Evolutionary conservation across 1,140 invertebrate species (phyloP).

Genomic region (Meloidogyne floridensis): DNA sequence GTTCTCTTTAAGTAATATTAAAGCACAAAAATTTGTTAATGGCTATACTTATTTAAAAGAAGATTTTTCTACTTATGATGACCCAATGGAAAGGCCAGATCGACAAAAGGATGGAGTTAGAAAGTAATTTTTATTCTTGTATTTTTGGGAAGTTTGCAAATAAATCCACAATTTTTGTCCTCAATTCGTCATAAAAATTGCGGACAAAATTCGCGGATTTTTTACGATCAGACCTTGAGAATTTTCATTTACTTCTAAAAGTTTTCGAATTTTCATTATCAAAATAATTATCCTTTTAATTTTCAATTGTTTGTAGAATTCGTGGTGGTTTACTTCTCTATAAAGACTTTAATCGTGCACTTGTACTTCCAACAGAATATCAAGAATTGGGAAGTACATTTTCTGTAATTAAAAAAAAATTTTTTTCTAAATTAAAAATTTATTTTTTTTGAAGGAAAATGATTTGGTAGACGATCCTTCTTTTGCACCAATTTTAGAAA

Average conservation of each 20-base stretch:
- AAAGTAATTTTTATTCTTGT: conserved; percentile 23
- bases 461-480: conserved; percentile 22
- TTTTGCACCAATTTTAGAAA: conserved; percentile 18
- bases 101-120: conserved; percentile 25
- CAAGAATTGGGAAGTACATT: conserved; percentile 26
- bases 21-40: conserved; percentile 31
- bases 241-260: background rate
- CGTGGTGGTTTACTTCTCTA: conserved; percentile 35
- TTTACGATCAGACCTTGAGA: too few relatives aligned
- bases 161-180: background rate
- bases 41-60: conserved; percentile 34
- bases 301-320: conserved; percentile 7
- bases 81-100: conserved; percentile 26
- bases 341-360: conserved; percentile 34
- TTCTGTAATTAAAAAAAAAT: background rate
- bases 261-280: too few relatives aligned
- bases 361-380: conserved; percentile 18
- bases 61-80: conserved; percentile 37
- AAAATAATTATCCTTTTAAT: too few relatives aligned
- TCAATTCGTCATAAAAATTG: background rate
- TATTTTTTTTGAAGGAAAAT: conserved; percentile 12
- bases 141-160: background rate
- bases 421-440: too few relatives aligned
- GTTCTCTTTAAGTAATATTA: background rate
- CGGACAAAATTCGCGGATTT: too few relatives aligned